Evolutionary conservation across 2,797 vertebrate genomes (phyloP), one percentile per base, ranked within the genome.

Genomic region (Myotis planiceps): DNA sequence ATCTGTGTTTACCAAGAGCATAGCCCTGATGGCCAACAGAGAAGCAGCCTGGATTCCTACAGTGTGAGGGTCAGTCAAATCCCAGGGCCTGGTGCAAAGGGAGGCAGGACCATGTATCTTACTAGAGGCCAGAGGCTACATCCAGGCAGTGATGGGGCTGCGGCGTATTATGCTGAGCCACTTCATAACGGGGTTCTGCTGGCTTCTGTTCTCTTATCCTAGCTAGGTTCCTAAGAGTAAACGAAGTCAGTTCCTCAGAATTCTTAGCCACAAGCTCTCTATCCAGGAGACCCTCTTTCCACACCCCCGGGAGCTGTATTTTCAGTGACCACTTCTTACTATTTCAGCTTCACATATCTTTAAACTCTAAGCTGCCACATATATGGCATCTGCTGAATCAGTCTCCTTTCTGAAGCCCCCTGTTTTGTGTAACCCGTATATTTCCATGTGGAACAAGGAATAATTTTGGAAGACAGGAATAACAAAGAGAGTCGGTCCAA

Each of bases 171-270:
- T 29, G 19, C 60, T 6, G 5, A 90, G 83, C 51, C 81, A 55
- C 42, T 80, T 87, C 34, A 45, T 58, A 78, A 45, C 12, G 42
- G 9, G 79, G 29, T 71, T 92, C 65, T 69, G 14, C 27, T 82
- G 32, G 27, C 47, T 76, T 74, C 75, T 82, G 27, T 58, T 37
- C 18, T 65, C 27, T 85, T 9, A 12, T 32, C 80, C 63, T 63
- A n/a, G 68, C 74, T 83, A 37, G 76, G 45, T 94, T 86, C 83
- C 80, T 75, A 80, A 74, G 16, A 45, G 42, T 80, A 80, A 69
- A 69, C 39, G 37, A 58, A 55, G 23, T 49, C 10, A 75, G 21
- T 47, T 78, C 58, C 69, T 95, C 75, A 27, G 19, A 34, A n/a
- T 85, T 89, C 58, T 53, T 65, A 91, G 32, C 39, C 58, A 42